These are phyloP conservation scores for Drosophila putrida DNA, from an alignment of 2,888 invertebrate species.

Conservation along the genomic window DNA sequence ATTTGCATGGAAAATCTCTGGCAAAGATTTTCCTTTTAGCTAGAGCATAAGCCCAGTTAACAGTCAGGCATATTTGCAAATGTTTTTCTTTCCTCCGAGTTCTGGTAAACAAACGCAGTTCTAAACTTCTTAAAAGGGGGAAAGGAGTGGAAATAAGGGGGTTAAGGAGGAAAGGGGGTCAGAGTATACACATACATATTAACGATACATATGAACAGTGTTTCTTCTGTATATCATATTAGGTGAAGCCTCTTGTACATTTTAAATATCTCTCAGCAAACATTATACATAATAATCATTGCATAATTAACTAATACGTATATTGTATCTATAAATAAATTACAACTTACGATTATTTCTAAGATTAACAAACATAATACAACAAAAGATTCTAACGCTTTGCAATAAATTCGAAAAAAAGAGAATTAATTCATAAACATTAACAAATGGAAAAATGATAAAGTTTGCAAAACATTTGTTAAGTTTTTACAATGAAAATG, in stretches of 20 bases:
- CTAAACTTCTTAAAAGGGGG: slow-evolving; percentile 11
- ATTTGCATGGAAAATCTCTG: slow-evolving; percentile 40
- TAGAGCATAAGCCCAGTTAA: slow-evolving; percentile 45
- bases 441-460: slow-evolving; percentile 53
- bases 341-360: slow-evolving; percentile 48
- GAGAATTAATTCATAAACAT: slow-evolving; percentile 28
- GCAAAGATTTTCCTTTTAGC: slow-evolving; percentile 29
- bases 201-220: slow-evolving; percentile 28
- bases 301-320: slow-evolving; percentile 31
- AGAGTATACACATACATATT: slow-evolving; percentile 31
- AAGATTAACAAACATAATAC: slow-evolving; percentile 46
- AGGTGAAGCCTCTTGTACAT: slow-evolving; percentile 70
- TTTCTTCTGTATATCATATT: slow-evolving; percentile 56
- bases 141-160: neutral
- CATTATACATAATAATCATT: slow-evolving; percentile 49
- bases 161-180: slow-evolving; percentile 11
- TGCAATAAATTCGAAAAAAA: slow-evolving; percentile 43
- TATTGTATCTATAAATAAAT: slow-evolving; percentile 53
- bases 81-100: slow-evolving; percentile 33
- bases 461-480: slow-evolving; percentile 77
- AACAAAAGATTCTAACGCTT: slow-evolving; percentile 58
- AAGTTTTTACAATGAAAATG: slow-evolving; percentile 77
- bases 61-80: slow-evolving; percentile 38
- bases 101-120: slow-evolving; percentile 31
- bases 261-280: slow-evolving; percentile 64